Evolutionary conservation across 2,888 invertebrate species (phyloP), one percentile per base, ranked within the genome.

Genomic region (Leptothorax acervorum): DNA sequence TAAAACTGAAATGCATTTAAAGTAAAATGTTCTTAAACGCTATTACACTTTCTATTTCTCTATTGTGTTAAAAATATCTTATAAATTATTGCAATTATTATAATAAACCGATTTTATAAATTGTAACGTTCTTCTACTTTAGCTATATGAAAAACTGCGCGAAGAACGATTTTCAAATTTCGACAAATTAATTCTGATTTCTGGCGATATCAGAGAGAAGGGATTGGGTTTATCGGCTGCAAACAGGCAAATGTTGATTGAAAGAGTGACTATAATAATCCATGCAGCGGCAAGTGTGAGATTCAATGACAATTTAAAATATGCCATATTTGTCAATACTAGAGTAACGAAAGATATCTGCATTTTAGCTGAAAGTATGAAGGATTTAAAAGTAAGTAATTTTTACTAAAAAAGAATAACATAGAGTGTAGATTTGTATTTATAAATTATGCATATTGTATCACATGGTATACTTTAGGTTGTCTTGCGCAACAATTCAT

Each of bases 301-400:
- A 23, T 23, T 23, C 23, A 97, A 98, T 90, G 98, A 98, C 92
- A 95, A 96, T 0, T 93, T 99, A 6, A 96, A 96, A 86, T 95
- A 95, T 65, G 97, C 97, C 0, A 95, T 96, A 0, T 93, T 96
- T 6, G 90, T 96, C 87, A 97, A 97, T 85, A 96, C 97, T 0
- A 95, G 96, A 75, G 97, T 97, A 0, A 96, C 97, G 0, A 95
- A 96, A 65, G 97, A 97, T 91, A 92, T 97, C 0, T 95, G 96
- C 5, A 95, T 96, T 45, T 94, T 97, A 6, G 97, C 96, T 0
- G 94, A 96, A 68, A 95, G 95, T 57, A 95, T 97, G 89, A 95
- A 95, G 78, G 94, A 96, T 68, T 91, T 96, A 18, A 95, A 94
- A 88, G 96, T 96, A 90, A 89, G 92, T 87, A 4, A 45, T 31